Base-by-base conservation (phyloP, 92 coral and sea anemone species). In the Heteractis magnifica region DNA sequence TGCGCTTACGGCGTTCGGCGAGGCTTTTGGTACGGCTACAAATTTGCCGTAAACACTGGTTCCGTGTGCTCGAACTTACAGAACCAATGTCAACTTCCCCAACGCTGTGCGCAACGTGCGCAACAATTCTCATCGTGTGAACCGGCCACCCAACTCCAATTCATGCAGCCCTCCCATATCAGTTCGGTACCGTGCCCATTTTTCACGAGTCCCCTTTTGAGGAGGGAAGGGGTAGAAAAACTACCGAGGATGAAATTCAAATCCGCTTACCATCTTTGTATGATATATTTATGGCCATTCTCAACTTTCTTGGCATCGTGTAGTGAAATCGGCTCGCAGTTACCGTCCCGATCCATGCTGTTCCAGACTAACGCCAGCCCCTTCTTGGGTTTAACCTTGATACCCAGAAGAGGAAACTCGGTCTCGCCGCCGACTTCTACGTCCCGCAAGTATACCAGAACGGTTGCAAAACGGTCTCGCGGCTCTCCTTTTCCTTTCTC, bases 311-410 rank as follows among this genome's bases (percentile, higher is more conserved):
- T 93, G 14, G 99, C 99, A 86, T 96, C 93, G 85, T 96, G 99
- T 59, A 96, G 74, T 3, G 99, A 96, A 4, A 89, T 77, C 10
- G 97, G 93, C 64, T 96, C 99, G 64, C 99, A 96, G 58, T 94
- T 88, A 8, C 98, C 99, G 64, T 82, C 87, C 3, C 76, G 68
- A 51, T 85, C 92, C 99, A 96, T 96, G 73, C 95, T 96, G 91
- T 96, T 96, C 99, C 99, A 96, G 60, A 96, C 89, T 20, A 96
- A 90, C 2, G 99, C 99, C 44, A 95, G 93, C 10, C 99, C 99
- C 81, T 92, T 94, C 74, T 88, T 95, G 14, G 99, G 99, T 83
- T 91, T 96, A 4, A 96, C 99, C 23, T 92, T 94, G 65, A 96
- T 87, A 49, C 97, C 95, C 48, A 96, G 90, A 71, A 92, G 93